These are phyloP conservation scores for Lophotis ruficrista DNA, from an alignment of 2,113 vertebrate genomes.

Conservation along the genomic window DNA sequence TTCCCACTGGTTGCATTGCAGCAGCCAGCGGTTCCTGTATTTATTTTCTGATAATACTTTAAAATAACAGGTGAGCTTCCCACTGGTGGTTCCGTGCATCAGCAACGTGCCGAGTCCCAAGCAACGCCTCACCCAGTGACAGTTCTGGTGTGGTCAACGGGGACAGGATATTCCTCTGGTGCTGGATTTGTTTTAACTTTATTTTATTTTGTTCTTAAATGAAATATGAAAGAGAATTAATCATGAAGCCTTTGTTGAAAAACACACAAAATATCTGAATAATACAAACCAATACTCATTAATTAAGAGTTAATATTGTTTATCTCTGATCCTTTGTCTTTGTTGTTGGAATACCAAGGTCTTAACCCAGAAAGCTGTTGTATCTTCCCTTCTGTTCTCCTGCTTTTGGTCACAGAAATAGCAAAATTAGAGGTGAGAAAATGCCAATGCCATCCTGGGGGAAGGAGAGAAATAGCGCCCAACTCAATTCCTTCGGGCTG, in stretches of 20 bases:
- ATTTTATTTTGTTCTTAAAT: neutral
- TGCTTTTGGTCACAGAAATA: neutral
- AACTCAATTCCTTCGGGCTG: neutral
- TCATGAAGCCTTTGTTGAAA: neutral
- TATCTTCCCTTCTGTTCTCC: neutral
- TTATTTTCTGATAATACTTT: neutral
- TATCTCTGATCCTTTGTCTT: neutral
- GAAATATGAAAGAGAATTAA: neutral
- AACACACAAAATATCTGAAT: neutral
- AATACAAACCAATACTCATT: neutral
- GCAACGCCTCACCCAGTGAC: neutral
- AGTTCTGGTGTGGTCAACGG: neutral
- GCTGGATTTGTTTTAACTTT: neutral
- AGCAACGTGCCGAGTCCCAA: neutral
- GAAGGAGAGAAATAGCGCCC: neutral
- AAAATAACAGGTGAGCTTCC: neutral
- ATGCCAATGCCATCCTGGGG: neutral
- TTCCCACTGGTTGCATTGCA: neutral
- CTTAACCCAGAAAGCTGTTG: neutral
- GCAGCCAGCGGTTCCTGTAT: neutral
- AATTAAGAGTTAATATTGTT: neutral
- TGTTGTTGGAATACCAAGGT: neutral
- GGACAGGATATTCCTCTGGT: neutral
- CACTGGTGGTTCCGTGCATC: neutral
- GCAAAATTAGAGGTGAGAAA: neutral